Conservation (phyloP, 2,888 invertebrate species). For the Isoperla grammatica region DNA sequence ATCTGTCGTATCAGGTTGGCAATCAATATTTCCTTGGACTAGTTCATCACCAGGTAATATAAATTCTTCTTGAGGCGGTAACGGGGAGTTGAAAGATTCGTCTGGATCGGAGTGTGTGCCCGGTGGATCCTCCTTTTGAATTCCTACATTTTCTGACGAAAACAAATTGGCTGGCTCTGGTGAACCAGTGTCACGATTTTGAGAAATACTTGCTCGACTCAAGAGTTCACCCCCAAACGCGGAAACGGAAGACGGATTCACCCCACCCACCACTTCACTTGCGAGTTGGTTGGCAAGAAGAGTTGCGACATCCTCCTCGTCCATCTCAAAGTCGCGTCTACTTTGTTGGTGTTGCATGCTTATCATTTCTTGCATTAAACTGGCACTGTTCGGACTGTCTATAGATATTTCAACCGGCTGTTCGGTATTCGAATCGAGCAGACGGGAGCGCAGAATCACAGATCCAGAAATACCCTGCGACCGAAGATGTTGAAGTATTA, state of each 20-base stretch:
- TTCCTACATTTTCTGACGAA: too few species aligned
- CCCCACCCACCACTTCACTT: constrained; percentile 27
- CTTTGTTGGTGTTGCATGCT: constrained; percentile 15
- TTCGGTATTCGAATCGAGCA: constrained; percentile 19
- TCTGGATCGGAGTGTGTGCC: too few species aligned
- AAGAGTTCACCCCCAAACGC: not conserved
- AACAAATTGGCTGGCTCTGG: too few species aligned
- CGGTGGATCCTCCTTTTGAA: too few species aligned
- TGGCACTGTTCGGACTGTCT: not conserved
- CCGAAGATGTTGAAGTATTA: not conserved
- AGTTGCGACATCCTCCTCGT: constrained; percentile 36
- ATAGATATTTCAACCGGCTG: constrained; percentile 14
- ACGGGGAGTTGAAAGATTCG: too few species aligned
- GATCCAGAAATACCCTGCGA: not conserved
- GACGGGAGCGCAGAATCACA: constrained; percentile 22
- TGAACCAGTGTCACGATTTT: too few species aligned
- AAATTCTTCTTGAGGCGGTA: too few species aligned
- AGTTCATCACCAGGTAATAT: too few species aligned
- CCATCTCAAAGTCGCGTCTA: constrained; percentile 27
- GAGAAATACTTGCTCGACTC: not conserved
- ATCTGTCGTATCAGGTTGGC: too few species aligned
- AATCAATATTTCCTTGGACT: too few species aligned
- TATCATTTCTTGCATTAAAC: constrained; percentile 3
- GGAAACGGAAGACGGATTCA: not conserved
- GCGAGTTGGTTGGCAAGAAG: constrained; percentile 36